Conservation (phyloP, 2,113 vertebrate species). For the Eclectus roratus region DNA sequence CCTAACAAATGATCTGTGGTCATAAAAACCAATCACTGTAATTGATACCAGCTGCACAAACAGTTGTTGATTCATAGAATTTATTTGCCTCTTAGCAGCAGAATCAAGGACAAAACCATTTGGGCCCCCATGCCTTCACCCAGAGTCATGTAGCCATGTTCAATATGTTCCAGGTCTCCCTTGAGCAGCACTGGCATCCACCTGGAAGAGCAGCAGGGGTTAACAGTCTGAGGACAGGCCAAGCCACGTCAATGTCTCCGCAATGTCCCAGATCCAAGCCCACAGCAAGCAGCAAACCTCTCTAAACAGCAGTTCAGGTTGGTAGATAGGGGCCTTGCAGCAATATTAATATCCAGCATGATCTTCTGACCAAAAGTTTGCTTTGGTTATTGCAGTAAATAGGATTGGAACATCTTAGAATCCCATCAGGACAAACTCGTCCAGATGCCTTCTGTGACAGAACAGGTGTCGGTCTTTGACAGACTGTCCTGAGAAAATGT, state of each 20-base stretch:
- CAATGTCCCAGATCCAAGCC: neutral
- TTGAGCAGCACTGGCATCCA: neutral
- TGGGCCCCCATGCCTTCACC: accelerated
- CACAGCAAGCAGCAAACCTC: neutral
- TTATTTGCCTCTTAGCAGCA: neutral
- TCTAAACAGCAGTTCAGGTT: neutral
- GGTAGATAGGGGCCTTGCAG: neutral
- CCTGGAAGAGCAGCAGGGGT: neutral
- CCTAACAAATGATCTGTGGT: neutral
- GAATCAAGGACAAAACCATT: neutral
- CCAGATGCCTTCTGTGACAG: neutral
- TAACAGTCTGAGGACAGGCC: neutral
- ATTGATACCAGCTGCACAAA: neutral
- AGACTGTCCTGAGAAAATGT: neutral
- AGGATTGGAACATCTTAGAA: neutral
- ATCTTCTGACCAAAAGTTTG: neutral
- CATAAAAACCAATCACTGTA: neutral
- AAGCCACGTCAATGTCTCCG: neutral
- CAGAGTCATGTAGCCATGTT: neutral
- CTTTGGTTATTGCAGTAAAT: neutral
- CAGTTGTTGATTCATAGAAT: neutral
- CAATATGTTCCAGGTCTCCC: neutral
- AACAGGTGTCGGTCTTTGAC: neutral
- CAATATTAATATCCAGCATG: neutral
- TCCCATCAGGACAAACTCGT: neutral